Base-by-base conservation (phyloP, 2,113 vertebrate genomes). In the Galeopterus variegatus region DNA sequence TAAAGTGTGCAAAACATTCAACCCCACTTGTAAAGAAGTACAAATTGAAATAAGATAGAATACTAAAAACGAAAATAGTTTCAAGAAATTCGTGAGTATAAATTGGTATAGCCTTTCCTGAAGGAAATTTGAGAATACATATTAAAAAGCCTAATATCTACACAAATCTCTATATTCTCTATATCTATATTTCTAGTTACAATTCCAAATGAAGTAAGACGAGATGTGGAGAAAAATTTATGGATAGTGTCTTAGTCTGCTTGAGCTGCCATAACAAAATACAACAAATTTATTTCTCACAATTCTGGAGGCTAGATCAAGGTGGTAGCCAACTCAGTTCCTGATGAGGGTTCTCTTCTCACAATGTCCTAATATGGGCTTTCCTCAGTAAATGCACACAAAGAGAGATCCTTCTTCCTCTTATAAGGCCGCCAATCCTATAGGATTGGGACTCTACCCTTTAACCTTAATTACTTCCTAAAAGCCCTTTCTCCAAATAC, bases 1-100 rank as follows among this genome's bases (percentile, higher is more conserved):
- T 14, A 83, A 58, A 96, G 73, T 69, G 36, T 87, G 31, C 54
- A 89, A 81, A 91, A 69, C 24, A 70, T 75, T 80, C n/a, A 95
- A 76, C 31, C 17, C 87, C 26, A 65, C 23, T 75, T 85, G 21
- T 85, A 79, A 95, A 54, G 6, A 70, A 86, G 26, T 31, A 76
- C 28, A 86, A 75, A 81, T 13, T 64, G 45, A 92, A 79, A 73
- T 48, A 19, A 62, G 90, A 84, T 60, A 41, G n/a, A 41, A 41
- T 70, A 70, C 60, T 93, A 76, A 54, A 92, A 70, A 45, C n/a
- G 1, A 41, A 41, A 41, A 41, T 41, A 41, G 41, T 41, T 41
- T 41, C 41, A 41, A 41, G 41, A 41, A 41, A 41, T 41, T 41
- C 4, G 41, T 41, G 41, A 41, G 41, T 41, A 41, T 41, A 41